Evolutionary conservation across 2,113 vertebrate genomes (phyloP).

Genomic region (Arenaria interpres): DNA sequence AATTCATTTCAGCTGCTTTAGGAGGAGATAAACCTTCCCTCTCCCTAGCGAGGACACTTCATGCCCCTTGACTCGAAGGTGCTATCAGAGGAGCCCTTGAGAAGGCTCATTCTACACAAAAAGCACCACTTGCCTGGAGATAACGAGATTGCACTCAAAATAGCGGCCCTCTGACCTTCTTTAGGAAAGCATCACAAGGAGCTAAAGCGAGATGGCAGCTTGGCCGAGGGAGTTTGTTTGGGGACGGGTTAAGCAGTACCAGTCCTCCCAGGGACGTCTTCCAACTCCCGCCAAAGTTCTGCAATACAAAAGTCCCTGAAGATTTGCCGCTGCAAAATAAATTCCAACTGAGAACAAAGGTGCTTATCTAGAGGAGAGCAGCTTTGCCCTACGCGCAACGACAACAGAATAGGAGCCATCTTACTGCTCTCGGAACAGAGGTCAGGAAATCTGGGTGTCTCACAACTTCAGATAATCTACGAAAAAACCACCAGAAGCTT

Average conservation of each 20-base stretch:
- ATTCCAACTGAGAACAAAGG: neutral
- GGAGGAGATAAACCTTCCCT: rapidly evolving
- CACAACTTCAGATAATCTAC: rapidly evolving
- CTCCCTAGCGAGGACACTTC: neutral
- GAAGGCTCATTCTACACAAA: neutral
- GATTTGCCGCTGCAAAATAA: neutral
- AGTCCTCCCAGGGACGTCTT: neutral
- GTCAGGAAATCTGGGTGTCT: neutral
- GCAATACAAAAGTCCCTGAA: neutral
- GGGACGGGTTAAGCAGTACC: neutral
- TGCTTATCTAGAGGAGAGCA: neutral
- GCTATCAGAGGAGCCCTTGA: neutral
- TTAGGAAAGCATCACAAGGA: neutral
- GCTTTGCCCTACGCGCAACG: neutral
- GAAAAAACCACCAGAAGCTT: neutral
- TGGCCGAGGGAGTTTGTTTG: neutral
- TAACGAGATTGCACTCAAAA: neutral
- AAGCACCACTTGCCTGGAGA: neutral
- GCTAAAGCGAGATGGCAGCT: neutral
- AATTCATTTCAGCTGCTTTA: neutral
- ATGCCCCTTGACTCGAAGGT: neutral
- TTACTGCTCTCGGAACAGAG: neutral
- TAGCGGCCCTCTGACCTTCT: neutral
- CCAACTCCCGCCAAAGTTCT: neutral
- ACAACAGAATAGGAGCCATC: neutral